Conservation (phyloP, 2,797 vertebrate species). For the Rhinichthys osculus region DNA sequence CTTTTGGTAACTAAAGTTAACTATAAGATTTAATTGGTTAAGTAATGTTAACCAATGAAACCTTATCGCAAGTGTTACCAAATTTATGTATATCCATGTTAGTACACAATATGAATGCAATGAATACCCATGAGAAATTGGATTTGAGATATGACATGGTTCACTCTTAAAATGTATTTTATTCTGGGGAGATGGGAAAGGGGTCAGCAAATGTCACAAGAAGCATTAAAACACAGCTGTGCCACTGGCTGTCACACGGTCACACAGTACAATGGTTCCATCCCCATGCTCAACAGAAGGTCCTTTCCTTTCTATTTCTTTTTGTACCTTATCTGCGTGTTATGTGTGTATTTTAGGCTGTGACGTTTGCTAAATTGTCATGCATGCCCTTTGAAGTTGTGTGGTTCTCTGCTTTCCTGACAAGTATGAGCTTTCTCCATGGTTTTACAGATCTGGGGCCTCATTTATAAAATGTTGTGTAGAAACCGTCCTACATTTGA, state of each 20-base stretch:
- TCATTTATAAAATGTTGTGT: too few species aligned
- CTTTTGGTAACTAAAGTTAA: too few species aligned
- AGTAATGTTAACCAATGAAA: too few species aligned
- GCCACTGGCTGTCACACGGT: not conserved
- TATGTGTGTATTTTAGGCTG: not conserved
- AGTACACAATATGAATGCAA: not conserved
- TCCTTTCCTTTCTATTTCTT: not conserved
- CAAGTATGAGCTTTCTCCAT: not conserved
- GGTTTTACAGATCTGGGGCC: not conserved
- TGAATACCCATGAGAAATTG: not conserved
- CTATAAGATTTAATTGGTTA: too few species aligned
- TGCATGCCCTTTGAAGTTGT: not conserved
- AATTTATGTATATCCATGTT: not conserved
- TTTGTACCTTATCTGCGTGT: not conserved
- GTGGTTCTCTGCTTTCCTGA: not conserved
- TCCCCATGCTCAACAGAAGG: not conserved
- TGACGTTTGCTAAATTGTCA: slow-evolving; percentile 4
- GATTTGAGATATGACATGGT: not conserved
- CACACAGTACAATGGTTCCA: not conserved
- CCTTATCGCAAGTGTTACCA: too few species aligned
- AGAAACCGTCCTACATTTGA: too few species aligned
- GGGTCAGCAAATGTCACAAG: slow-evolving; percentile 7
- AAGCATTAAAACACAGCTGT: not conserved
- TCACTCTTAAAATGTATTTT: slow-evolving; percentile 4
- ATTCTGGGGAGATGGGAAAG: not conserved